Percentiles rank a stretch among this genome's conserved stretches.
Evolutionary conservation across 2,888 invertebrate species (phyloP).

Genomic region (Leucophenga maculata): DNA sequence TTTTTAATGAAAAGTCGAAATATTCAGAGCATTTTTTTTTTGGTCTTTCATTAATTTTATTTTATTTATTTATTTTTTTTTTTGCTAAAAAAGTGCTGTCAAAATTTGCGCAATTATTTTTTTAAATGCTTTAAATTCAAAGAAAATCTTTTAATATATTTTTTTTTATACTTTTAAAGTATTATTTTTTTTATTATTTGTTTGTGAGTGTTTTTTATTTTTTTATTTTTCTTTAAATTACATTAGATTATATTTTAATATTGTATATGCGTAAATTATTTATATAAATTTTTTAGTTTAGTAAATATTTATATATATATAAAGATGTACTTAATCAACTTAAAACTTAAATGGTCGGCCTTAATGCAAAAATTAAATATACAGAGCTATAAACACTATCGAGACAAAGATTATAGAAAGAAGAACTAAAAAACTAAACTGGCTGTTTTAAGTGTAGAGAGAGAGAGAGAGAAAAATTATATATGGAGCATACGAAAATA

Average conservation of each 20-base stretch:
- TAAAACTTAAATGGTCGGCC: conserved; percentile 55
- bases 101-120: conserved; percentile 50
- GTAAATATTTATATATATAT: conserved; percentile 19
- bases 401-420: conserved; percentile 46
- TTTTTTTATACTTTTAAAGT: conserved; percentile 59
- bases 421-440: conserved; percentile 58
- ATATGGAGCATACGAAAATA: no score
- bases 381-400: conserved; percentile 48
- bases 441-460: neutral
- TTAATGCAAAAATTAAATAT: conserved; percentile 59
- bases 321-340: conserved; percentile 49
- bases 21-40: neutral
- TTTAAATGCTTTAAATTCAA: neutral
- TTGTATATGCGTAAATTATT: conserved; percentile 29
- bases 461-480: no score
- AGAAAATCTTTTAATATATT: neutral
- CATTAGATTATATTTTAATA: conserved; percentile 16
- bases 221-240: conserved; percentile 32
- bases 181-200: conserved; percentile 44
- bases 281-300: conserved; percentile 29
- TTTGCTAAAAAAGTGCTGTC: conserved; percentile 31
- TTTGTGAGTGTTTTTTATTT: conserved; percentile 52
- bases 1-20: neutral
- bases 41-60: conserved; percentile 8
- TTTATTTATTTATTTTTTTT: neutral